Evolutionary conservation across 53 echinoderm and acorn worm genomes (phyloP).

Genomic region (Henricia sp.): DNA sequence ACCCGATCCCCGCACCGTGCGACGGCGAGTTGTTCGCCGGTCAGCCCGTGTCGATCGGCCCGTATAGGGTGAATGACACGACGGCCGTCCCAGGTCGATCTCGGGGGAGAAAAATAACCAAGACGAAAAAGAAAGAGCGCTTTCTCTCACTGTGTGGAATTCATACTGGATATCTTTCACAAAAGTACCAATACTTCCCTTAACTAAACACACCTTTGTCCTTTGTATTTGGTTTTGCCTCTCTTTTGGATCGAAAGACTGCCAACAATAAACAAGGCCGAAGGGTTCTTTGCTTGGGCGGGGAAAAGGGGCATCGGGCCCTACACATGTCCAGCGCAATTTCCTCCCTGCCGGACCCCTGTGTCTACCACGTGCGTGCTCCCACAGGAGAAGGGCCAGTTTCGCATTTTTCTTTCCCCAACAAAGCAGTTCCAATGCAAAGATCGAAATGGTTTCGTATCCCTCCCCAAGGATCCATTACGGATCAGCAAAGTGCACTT

Average conservation of each 20-base stretch:
- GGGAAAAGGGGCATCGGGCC: too few relatives aligned
- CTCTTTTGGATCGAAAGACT: slow-evolving; percentile 3
- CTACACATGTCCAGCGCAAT: too few relatives aligned
- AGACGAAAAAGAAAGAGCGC: too few relatives aligned
- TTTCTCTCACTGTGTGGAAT: not conserved
- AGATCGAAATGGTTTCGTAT: not conserved
- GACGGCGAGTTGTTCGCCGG: slow-evolving; percentile 57
- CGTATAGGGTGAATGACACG: slow-evolving; percentile 57
- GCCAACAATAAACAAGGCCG: not conserved
- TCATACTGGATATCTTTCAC: not conserved
- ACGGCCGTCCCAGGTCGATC: slow-evolving; percentile 56
- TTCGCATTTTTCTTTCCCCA: not conserved
- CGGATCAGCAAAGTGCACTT: slow-evolving; percentile 18
- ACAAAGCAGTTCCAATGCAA: not conserved
- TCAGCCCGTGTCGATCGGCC: slow-evolving; percentile 56
- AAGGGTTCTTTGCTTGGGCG: not conserved
- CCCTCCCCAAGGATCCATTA: not conserved
- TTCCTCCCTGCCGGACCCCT: too few relatives aligned
- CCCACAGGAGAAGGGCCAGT: not conserved
- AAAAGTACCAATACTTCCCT: slow-evolving; percentile 39
- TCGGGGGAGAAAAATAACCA: slow-evolving; percentile 42
- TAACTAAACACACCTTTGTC: slow-evolving; percentile 24
- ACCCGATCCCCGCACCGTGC: slow-evolving; percentile 63
- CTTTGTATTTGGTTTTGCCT: not conserved
- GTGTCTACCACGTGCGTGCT: not conserved